Conservation (phyloP, 1,140 invertebrate species). For the Zeugodacus cucurbitae region DNA sequence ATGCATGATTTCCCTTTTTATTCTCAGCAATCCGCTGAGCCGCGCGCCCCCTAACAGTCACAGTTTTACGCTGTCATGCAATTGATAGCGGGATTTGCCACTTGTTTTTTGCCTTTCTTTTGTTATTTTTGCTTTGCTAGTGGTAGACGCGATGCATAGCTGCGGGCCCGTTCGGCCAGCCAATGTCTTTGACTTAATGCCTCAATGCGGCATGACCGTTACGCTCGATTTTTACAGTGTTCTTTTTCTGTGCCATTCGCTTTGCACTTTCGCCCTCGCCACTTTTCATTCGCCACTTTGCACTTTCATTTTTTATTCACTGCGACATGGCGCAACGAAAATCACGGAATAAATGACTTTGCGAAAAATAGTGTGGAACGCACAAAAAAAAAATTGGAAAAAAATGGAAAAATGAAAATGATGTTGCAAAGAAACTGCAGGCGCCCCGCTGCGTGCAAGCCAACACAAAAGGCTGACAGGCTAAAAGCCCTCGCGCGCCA, state of each 20-base stretch:
- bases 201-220: slow-evolving; percentile 16
- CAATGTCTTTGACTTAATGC: slow-evolving; percentile 21
- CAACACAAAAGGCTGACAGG: slow-evolving; percentile 11
- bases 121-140: too few relatives aligned
- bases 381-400: neutral
- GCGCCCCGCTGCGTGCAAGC: neutral
- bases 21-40: neutral
- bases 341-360: slow-evolving; percentile 29
- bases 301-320: slow-evolving; percentile 27
- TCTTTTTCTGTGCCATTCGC: neutral
- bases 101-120: neutral
- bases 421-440: neutral
- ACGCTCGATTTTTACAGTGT: neutral
- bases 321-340: slow-evolving; percentile 1
- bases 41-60: neutral
- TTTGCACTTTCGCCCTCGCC: neutral
- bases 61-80: neutral
- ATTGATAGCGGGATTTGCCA: slow-evolving; percentile 24
- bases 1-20: neutral
- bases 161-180: neutral
- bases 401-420: neutral
- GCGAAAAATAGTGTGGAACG: neutral
- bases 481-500: slow-evolving; percentile 1
- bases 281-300: neutral
- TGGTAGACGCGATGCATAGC: neutral